Base-by-base conservation (phyloP, 2,888 invertebrate species). In the Luffia ferchaultella region DNA sequence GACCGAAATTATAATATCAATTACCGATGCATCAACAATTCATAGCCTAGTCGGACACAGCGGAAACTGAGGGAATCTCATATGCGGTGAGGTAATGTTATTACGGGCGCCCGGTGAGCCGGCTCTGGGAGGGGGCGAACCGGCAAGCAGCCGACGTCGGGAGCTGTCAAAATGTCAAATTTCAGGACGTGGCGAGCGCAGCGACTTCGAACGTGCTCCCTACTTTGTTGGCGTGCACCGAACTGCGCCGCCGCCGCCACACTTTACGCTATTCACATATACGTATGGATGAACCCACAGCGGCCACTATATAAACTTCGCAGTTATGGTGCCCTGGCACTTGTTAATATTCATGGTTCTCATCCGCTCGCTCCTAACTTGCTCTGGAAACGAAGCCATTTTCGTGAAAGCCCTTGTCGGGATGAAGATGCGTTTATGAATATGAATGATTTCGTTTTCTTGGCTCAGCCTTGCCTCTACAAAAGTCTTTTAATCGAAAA, bases 111-210 rank as follows among this genome's bases (percentile, higher is more conserved):
- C 19, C 40, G 65, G 66, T 59, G 71, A 55, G 53, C 54, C 53
- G 55, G 58, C 54, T 64, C 53, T 62, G 60, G 59, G 56, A 67
- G 65, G 64, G 62, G 68, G 12, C 7, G 16, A 15, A 40, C 18
- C 45, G 40, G 65, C 71, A 72, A 71, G 71, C 72, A 66, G 69
- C 73, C 71, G 72, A 71, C 79, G 80, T 79, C 80, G 82, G 80
- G 80, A 76, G 73, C 85, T 85, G 85, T 85, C 85, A 85, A 84
- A 84, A 85, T 76, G 84, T 85, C 84, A 85, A 85, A 85, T 85
- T 84, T 83, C 80, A 75, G 80, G 73, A 79, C 79, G 73, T 70
- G 68, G 76, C 76, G 69, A 44, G 77, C 78, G 75, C 73, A 62
- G 66, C 73, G 78, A 82, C 76, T 82, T 80, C 79, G 80, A 80